phyloP scores from a whole-genome alignment of 2,113 vertebrate genomes.

The Cyanoramphus novaezelandiae region DNA sequence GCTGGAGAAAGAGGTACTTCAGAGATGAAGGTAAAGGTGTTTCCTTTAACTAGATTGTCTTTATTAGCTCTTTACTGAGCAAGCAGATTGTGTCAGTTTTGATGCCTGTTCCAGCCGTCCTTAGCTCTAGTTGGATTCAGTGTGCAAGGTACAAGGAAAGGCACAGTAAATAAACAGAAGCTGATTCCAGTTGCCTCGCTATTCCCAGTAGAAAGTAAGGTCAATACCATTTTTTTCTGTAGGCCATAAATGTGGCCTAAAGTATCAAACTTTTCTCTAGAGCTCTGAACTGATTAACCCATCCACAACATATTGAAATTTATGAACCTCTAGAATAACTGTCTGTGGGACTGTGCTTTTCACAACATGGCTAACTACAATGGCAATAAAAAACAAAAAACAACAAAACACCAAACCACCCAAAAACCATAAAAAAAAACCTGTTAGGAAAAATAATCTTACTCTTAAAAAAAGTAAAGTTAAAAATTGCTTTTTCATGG shows the following conservation, averaged over 20 bases:
- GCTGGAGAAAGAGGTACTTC: neutral
- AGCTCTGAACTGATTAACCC: neutral
- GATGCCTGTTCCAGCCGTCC: neutral
- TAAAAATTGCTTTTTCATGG: neutral
- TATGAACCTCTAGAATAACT: neutral
- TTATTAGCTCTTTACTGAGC: neutral
- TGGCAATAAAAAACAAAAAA: neutral
- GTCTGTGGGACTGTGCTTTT: neutral
- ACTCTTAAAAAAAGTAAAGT: neutral
- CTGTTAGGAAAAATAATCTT: neutral
- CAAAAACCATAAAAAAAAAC: neutral
- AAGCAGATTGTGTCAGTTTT: neutral
- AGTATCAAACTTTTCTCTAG: neutral
- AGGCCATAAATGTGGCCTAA: neutral
- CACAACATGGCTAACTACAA: neutral
- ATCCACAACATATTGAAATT: neutral
- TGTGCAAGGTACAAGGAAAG: neutral
- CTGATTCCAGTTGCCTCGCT: neutral
- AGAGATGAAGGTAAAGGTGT: neutral
- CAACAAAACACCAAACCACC: too few species aligned
- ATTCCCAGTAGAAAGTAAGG: neutral
- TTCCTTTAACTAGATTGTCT: neutral
- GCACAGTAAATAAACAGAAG: neutral
- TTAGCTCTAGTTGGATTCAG: neutral
- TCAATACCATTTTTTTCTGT: neutral